Evolutionary conservation across 2,888 invertebrate genomes (phyloP), one percentile per base, ranked within the genome.

Genomic region (Zelleria hepariella): DNA sequence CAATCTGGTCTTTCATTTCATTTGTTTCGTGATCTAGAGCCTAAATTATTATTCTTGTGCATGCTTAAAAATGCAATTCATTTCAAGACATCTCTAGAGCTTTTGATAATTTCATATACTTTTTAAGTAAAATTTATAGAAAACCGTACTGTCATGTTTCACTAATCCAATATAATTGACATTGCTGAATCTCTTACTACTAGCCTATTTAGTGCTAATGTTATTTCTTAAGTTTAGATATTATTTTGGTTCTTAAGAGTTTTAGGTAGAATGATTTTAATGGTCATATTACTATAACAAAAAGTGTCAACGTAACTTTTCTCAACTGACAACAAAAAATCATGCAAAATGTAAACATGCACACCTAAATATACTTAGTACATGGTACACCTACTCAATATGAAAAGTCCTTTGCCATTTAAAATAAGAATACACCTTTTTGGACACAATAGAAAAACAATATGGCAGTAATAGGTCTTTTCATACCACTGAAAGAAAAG

Each of bases 91-190:
- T 71, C 67, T 65, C 70, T 76, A 72, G 68, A 60, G 55, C 56
- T 57, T 60, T 68, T 68, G 72, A 68, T 67, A 63, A 65, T 72
- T 71, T 64, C 10, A 20, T 49, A n/a, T 27, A 25, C 58, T 49
- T 68, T 71, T 74, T 73, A 76, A 73, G 74, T 72, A 78, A 75
- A 73, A 70, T 78, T 79, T 82, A 77, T 86, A 84, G 82, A 86
- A 86, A 82, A 77, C 75, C 81, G 67, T 82, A 80, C 78, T 75
- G 81, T 76, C 77, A 77, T 76, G 74, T 76, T 70, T 65, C 76
- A 80, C 87, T 88, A 88, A 80, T 86, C 81, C 78, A 84, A 88
- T 87, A 88, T 88, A 88, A 88, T 88, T 88, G 87, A 88, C 87
- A 82, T 86, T 78, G 84, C 86, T 78, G 85, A 84, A 82, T 86